Conservation (phyloP, 1,140 invertebrate genomes). For the Caenorhabditis inopinata region DNA sequence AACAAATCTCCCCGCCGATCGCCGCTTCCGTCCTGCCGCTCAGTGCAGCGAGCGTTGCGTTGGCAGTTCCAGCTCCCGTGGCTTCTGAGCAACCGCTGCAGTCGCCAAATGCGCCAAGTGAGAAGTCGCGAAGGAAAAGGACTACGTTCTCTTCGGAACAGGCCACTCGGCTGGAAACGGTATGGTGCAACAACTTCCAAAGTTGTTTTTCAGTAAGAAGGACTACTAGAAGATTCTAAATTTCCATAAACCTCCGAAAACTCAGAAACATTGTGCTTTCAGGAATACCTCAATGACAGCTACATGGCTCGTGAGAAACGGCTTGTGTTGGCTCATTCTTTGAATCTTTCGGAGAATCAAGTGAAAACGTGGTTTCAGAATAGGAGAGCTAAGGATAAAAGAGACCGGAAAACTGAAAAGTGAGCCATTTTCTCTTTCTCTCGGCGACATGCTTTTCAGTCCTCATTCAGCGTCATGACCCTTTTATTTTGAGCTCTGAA, state of each 20-base stretch:
- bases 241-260: too few relatives aligned
- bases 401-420: slow-evolving; percentile 24
- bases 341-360: slow-evolving; percentile 67
- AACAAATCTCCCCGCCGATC: background rate
- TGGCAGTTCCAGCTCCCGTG: too few relatives aligned
- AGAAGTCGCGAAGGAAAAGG: background rate
- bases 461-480: too few relatives aligned
- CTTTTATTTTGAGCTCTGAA: too few relatives aligned
- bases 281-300: slow-evolving; percentile 45
- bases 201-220: too few relatives aligned
- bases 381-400: slow-evolving; percentile 85
- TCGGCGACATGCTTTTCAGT: too few relatives aligned
- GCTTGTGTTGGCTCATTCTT: slow-evolving; percentile 25
- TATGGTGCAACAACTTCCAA: background rate
- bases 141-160: slow-evolving; percentile 13
- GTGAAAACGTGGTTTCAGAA: slow-evolving; percentile 99
- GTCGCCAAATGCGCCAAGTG: background rate
- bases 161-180: background rate
- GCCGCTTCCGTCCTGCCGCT: background rate
- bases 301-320: slow-evolving; percentile 45
- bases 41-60: background rate
- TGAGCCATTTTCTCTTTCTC: too few relatives aligned
- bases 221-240: too few relatives aligned
- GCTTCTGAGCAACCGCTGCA: background rate
- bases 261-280: background rate